A percentile compares a stretch with the other conserved stretches of the same genome.
Conservation (phyloP, 2,888 invertebrate species). For the Kryphioiulus occultus region DNA sequence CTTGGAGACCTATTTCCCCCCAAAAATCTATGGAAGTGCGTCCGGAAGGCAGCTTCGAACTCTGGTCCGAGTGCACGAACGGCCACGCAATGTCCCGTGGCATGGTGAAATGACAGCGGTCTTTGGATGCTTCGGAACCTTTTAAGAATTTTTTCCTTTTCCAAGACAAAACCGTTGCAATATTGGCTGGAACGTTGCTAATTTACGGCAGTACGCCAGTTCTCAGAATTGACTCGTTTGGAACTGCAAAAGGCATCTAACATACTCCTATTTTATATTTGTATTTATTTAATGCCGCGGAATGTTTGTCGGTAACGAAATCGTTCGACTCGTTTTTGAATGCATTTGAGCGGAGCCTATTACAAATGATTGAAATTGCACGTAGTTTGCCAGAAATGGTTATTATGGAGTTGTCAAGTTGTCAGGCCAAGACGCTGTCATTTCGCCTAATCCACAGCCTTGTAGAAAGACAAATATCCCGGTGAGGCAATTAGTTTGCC, state of each 20-base stretch:
- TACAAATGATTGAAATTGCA: background rate
- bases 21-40: background rate
- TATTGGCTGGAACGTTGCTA: background rate
- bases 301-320: background rate
- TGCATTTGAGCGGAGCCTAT: background rate
- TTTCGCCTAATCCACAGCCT: background rate
- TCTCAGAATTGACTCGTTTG: background rate
- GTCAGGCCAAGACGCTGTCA: background rate
- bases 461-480: background rate
- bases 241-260: background rate
- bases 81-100: background rate
- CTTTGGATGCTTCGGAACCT: background rate
- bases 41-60: background rate
- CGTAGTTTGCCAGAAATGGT: background rate
- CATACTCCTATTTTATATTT: background rate
- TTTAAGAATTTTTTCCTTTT: background rate
- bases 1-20: constrained; percentile 33
- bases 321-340: background rate
- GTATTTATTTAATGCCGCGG: background rate
- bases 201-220: background rate
- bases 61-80: background rate
- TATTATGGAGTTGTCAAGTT: background rate
- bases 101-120: background rate
- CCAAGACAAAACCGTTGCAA: background rate
- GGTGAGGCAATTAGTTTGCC: background rate